Conservation (phyloP, 2,888 invertebrate genomes). For the Crematogaster levior region DNA sequence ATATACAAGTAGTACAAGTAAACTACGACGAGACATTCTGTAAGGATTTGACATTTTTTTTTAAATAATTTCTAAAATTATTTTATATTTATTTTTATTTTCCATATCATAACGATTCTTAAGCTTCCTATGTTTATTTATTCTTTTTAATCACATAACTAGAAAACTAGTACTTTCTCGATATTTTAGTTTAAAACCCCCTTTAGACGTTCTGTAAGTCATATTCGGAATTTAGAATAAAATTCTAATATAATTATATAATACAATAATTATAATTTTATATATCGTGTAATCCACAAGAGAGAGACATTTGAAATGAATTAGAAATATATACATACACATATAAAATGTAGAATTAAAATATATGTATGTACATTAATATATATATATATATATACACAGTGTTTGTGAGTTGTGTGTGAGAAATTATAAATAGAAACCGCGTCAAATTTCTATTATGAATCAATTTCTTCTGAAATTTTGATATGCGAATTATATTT, state of each 20-base stretch:
- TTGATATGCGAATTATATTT: too few species aligned
- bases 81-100: slow-evolving; percentile 6
- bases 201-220: background rate
- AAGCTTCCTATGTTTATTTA: background rate
- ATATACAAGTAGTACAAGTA: background rate
- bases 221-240: background rate
- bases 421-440: too few species aligned
- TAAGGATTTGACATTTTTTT: background rate
- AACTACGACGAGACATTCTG: background rate
- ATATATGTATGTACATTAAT: background rate
- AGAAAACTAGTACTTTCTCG: background rate
- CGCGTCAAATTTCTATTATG: too few species aligned
- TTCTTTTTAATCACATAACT: background rate
- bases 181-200: background rate
- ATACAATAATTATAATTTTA: too few species aligned
- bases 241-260: too few species aligned
- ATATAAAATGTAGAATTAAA: background rate
- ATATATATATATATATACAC: too few species aligned
- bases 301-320: background rate
- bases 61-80: background rate
- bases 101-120: background rate
- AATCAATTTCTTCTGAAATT: too few species aligned
- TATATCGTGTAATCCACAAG: background rate
- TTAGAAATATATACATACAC: background rate
- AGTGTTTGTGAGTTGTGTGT: too few species aligned